Evolutionary conservation across 2,113 vertebrate genomes (phyloP).

Genomic region (Pseudopodoces humilis): DNA sequence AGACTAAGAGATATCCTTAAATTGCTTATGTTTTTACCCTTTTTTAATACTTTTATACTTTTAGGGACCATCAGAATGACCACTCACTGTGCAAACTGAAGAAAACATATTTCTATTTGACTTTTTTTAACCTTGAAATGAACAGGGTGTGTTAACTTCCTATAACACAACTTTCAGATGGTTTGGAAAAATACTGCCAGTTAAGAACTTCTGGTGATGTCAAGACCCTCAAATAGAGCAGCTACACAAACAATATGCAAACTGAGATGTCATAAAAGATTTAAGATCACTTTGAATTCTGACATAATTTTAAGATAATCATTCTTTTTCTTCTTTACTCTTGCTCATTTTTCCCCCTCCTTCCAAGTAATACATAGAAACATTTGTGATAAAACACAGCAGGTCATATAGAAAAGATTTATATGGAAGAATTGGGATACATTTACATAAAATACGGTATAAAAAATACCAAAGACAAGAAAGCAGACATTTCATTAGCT

Average conservation of each 20-base stretch:
- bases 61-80: neutral
- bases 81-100: neutral
- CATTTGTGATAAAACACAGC: neutral
- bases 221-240: neutral
- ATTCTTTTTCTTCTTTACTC: neutral
- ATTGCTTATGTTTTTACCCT: neutral
- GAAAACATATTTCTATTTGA: neutral
- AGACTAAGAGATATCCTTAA: neutral
- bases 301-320: neutral
- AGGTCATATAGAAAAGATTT: neutral
- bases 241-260: neutral
- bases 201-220: neutral
- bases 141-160: neutral
- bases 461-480: neutral
- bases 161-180: neutral
- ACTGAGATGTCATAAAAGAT: neutral
- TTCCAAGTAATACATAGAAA: neutral
- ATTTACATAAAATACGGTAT: neutral
- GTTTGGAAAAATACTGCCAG: neutral
- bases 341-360: neutral
- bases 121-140: neutral
- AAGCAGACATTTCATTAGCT: conserved; percentile 1
- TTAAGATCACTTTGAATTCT: neutral
- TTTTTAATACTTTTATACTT: neutral
- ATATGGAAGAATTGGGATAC: neutral